phyloP scores from a whole-genome alignment of 2,888 invertebrate species.

The Calliphora vomitoria region DNA sequence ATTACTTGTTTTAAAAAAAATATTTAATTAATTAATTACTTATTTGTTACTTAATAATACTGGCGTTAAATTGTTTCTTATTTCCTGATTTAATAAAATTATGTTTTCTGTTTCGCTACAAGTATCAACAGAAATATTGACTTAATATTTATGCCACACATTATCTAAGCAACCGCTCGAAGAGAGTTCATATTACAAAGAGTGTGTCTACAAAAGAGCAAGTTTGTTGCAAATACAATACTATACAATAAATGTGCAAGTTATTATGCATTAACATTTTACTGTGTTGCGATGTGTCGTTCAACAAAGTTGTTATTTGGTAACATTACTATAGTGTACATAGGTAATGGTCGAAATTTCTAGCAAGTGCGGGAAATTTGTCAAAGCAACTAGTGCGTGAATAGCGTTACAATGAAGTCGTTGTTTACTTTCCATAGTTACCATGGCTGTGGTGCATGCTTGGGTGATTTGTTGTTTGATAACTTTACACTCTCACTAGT shows the following conservation, averaged over 20 bases:
- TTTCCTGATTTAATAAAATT: slow-evolving; percentile 57
- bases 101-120: slow-evolving; percentile 7
- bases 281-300: slow-evolving; percentile 10
- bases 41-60: slow-evolving; percentile 8
- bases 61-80: slow-evolving; percentile 21
- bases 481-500: slow-evolving; percentile 47
- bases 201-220: slow-evolving; percentile 31
- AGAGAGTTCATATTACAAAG: slow-evolving; percentile 46
- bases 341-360: slow-evolving; percentile 36
- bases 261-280: slow-evolving; percentile 20
- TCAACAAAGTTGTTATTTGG: slow-evolving; percentile 39
- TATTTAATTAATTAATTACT: not conserved
- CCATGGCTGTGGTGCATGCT: slow-evolving; percentile 30
- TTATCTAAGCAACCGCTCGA: slow-evolving; percentile 61
- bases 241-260: not conserved
- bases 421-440: slow-evolving; percentile 35
- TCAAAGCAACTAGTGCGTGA: not conserved
- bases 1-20: not conserved
- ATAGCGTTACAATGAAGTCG: slow-evolving; percentile 54
- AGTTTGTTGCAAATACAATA: slow-evolving; percentile 34
- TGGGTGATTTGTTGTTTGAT: slow-evolving; percentile 48
- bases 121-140: slow-evolving; percentile 47
- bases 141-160: slow-evolving; percentile 66
- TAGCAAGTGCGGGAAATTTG: not conserved
- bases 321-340: slow-evolving; percentile 46